phyloP scores from a whole-genome alignment of 30 jellyfish, hydroid and myxozoan genomes.

The Sanderia malayensis region DNA sequence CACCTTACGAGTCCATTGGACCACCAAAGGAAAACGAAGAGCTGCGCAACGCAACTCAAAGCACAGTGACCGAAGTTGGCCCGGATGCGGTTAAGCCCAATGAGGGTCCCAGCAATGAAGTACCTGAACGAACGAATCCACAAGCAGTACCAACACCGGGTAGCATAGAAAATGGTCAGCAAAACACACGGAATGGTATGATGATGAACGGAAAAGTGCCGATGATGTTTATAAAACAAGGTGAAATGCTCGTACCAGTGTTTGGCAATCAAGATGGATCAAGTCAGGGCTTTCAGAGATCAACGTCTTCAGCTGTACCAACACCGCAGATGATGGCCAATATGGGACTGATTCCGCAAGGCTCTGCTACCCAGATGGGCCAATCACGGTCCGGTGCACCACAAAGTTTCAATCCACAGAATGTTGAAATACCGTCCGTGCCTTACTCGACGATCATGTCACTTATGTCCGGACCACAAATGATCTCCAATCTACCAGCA shows the following conservation, averaged over 20 bases:
- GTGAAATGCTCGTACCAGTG: constrained; percentile 92
- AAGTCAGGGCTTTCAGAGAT: neutral
- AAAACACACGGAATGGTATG: constrained; percentile 47
- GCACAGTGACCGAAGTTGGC: neutral
- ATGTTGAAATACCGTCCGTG: constrained; percentile 46
- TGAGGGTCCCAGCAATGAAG: constrained; percentile 36
- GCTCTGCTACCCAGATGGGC: constrained; percentile 49
- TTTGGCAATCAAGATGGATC: constrained; percentile 34
- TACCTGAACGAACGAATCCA: constrained; percentile 19
- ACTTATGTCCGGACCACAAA: constrained; percentile 57
- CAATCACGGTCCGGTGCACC: constrained; percentile 53
- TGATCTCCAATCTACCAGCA: constrained; percentile 57
- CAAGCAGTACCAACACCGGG: constrained; percentile 33
- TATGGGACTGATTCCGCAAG: constrained; percentile 37
- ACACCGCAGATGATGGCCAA: constrained; percentile 31
- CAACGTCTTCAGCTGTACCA: constrained; percentile 52
- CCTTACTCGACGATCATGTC: constrained; percentile 55
- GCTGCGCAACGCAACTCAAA: constrained; percentile 66
- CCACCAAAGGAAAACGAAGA: constrained; percentile 96
- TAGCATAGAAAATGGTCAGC: constrained; percentile 5
- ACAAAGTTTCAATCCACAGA: constrained; percentile 2
- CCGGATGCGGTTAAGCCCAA: neutral
- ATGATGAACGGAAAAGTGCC: constrained; percentile 78
- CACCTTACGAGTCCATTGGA: constrained; percentile 93
- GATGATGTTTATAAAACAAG: constrained; percentile 89